phyloP scores from a whole-genome alignment of 2,888 invertebrate species.

The Ormyrus thymus region DNA sequence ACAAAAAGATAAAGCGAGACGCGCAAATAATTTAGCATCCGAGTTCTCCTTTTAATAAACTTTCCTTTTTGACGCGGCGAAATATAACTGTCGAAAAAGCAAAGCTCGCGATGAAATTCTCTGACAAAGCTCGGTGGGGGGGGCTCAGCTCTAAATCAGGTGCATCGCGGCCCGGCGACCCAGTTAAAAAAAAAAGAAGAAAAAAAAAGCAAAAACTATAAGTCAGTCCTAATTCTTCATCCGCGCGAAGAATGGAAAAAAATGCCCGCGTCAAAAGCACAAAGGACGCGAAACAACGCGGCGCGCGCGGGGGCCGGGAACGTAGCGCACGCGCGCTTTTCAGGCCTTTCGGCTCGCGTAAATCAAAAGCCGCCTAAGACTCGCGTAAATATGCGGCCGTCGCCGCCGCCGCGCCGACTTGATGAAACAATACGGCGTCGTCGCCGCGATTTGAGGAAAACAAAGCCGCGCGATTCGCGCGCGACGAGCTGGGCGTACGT shows the following conservation, averaged over 20 bases:
- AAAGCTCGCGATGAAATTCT: not conserved
- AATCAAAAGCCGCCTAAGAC: constrained; percentile 39
- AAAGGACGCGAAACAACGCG: not conserved
- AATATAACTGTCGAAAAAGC: too few relatives aligned
- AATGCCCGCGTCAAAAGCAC: constrained; percentile 18
- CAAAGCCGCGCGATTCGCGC: constrained; percentile 20
- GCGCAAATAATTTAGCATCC: too few relatives aligned
- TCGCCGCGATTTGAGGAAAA: constrained; percentile 26
- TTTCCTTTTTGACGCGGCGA: too few relatives aligned
- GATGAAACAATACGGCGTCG: constrained; percentile 39
- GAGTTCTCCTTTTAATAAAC: too few relatives aligned
- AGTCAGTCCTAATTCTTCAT: constrained; percentile 34
- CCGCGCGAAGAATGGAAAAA: constrained; percentile 29
- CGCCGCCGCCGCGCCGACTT: not conserved
- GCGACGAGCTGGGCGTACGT: too few relatives aligned
- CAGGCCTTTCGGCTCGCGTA: not conserved
- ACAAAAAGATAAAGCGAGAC: too few relatives aligned
- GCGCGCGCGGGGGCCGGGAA: not conserved
- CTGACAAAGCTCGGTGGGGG: not conserved
- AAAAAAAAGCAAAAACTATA: not conserved
- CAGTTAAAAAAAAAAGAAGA: not conserved
- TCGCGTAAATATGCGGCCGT: constrained; percentile 13
- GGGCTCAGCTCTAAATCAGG: constrained; percentile 19
- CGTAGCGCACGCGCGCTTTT: too few relatives aligned
- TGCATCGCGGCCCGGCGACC: not conserved